phyloP scores from a whole-genome alignment of 2,888 invertebrate species.

The Papilio demoleus region DNA sequence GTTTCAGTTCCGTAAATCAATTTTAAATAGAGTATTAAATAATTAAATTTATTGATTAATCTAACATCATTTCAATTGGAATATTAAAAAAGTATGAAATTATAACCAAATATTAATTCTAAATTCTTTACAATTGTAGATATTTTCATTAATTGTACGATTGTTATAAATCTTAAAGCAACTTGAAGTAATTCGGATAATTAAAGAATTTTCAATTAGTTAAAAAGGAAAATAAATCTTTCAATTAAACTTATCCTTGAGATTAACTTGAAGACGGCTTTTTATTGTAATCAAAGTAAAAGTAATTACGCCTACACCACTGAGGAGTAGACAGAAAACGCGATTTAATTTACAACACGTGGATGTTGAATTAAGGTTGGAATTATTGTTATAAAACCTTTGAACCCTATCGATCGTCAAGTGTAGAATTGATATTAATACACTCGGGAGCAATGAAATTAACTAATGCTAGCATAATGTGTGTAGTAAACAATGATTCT shows the following conservation, averaged over 20 bases:
- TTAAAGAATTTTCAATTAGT: slow-evolving; percentile 19
- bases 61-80: no score
- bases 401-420: no score
- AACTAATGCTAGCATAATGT: no score
- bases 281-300: slow-evolving; percentile 1
- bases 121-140: background rate
- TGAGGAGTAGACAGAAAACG: background rate
- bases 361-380: background rate
- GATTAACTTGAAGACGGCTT: slow-evolving; percentile 17
- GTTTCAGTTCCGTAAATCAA: no score
- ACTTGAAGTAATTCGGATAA: slow-evolving; percentile 5
- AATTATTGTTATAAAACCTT: no score
- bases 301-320: background rate
- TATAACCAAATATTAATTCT: background rate
- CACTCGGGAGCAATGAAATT: no score
- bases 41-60: no score
- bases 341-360: background rate
- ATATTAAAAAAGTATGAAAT: background rate
- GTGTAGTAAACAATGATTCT: no score
- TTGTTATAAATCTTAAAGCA: slow-evolving; percentile 2
- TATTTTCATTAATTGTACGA: background rate
- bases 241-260: slow-evolving; percentile 17
- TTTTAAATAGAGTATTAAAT: no score
- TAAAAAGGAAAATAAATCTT: slow-evolving; percentile 24
- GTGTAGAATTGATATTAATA: no score